Conservation (phyloP, 1,140 invertebrate species). For the Solenopsis invicta region DNA sequence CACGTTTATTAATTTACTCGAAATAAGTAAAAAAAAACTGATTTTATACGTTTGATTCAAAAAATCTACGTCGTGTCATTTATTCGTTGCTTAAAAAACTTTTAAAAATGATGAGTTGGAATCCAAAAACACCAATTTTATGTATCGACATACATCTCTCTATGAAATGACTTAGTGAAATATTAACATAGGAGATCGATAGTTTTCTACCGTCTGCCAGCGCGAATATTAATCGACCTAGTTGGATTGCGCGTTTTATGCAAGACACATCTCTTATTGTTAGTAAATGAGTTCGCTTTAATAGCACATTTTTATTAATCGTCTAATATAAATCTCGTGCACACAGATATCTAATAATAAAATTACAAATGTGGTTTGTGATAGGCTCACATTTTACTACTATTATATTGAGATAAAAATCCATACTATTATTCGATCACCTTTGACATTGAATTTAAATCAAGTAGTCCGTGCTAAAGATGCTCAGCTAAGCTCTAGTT, state of each 20-base stretch:
- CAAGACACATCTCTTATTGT: constrained; percentile 3
- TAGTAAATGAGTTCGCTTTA: background rate
- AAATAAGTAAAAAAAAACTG: no score
- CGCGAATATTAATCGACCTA: constrained; percentile 53
- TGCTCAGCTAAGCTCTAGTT: background rate
- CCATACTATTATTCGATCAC: background rate
- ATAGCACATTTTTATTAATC: background rate
- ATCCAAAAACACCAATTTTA: constrained; percentile 25
- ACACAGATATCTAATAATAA: background rate
- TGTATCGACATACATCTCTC: constrained; percentile 20
- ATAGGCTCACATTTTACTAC: background rate
- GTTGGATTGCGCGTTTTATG: background rate
- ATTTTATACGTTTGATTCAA: no score
- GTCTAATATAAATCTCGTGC: background rate
- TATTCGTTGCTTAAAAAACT: background rate
- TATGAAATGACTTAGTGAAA: background rate
- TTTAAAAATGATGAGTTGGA: background rate
- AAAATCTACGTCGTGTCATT: background rate
- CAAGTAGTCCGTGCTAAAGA: background rate
- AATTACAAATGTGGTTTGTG: background rate
- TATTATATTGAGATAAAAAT: background rate
- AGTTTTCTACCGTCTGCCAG: constrained; percentile 30
- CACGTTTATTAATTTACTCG: no score
- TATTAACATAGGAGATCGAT: constrained; percentile 43
- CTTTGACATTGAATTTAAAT: constrained; percentile 3